Percentiles rank a stretch among this genome's conserved stretches.
phyloP scores from a whole-genome alignment of 2,113 vertebrate species.

The Chaetodon auriga region DNA sequence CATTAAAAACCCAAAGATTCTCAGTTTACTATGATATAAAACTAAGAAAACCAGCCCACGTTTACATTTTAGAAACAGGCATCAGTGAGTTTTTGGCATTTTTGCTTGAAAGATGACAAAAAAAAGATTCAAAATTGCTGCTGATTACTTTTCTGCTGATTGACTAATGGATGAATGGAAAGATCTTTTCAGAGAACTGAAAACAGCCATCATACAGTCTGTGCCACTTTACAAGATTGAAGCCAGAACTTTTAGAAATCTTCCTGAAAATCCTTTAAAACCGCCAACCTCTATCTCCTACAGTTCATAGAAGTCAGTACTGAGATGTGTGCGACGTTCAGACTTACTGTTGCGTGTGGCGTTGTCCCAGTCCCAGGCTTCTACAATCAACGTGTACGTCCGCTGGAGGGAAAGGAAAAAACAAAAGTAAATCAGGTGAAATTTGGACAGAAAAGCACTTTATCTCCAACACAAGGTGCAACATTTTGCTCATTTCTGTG shows the following conservation, averaged over 20 bases:
- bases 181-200: neutral
- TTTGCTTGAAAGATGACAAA: neutral
- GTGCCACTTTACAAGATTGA: too few relatives aligned
- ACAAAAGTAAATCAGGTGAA: neutral
- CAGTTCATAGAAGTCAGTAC: neutral
- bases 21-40: neutral
- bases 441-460: neutral
- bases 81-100: neutral
- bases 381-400: constrained; percentile 91
- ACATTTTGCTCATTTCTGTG: neutral
- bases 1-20: neutral
- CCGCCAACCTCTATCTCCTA: neutral
- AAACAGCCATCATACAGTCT: neutral
- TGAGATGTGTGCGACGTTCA: neutral
- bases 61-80: neutral
- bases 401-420: constrained; percentile 83
- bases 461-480: neutral
- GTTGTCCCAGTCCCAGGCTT: constrained; percentile 98
- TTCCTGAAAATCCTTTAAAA: neutral
- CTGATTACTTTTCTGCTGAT: neutral
- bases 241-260: too few relatives aligned
- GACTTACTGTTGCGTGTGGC: constrained; percentile 90
- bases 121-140: too few relatives aligned
- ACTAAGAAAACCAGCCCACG: neutral
- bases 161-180: neutral